phyloP scores from a whole-genome alignment of 2,797 vertebrate species.

The Gobionotothen gibberifrons region DNA sequence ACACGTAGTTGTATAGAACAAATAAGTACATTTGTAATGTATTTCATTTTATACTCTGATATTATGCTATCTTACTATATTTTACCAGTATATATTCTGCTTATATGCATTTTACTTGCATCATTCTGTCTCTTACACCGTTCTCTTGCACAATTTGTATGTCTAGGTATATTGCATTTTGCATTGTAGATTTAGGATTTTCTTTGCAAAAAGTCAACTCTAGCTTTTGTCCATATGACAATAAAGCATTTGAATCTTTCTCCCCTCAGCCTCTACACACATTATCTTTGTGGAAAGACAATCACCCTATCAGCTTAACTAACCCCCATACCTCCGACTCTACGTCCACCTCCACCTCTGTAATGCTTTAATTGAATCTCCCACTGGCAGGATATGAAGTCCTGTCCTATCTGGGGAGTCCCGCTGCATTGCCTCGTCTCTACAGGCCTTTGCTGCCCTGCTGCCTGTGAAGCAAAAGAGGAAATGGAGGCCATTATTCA shows the following conservation, averaged over 20 bases:
- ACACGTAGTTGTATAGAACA: too few relatives aligned
- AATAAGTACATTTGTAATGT: too few relatives aligned
- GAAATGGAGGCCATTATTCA: constrained; percentile 71
- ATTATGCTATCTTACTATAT: too few relatives aligned
- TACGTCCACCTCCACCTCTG: not conserved
- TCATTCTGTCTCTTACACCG: too few relatives aligned
- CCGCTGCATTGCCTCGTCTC: constrained; percentile 56
- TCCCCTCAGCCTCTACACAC: not conserved
- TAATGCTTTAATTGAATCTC: constrained; percentile 60
- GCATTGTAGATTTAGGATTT: too few relatives aligned
- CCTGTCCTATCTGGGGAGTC: constrained; percentile 32
- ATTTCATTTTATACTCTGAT: too few relatives aligned
- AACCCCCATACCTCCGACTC: constrained; percentile 1
- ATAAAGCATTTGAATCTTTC: not conserved
- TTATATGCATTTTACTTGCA: too few relatives aligned
- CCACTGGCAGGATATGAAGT: constrained; percentile 56
- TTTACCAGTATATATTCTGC: too few relatives aligned
- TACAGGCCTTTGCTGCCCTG: constrained; percentile 58
- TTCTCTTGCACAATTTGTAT: too few relatives aligned
- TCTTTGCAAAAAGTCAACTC: too few relatives aligned
- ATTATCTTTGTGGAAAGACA: constrained; percentile 1
- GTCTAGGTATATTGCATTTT: too few relatives aligned
- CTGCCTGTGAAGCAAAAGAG: constrained; percentile 54
- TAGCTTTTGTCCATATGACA: too few relatives aligned
- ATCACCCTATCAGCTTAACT: constrained; percentile 9